Base-by-base conservation (phyloP, 2,888 invertebrate species). In the Drosophila formosana region DNA sequence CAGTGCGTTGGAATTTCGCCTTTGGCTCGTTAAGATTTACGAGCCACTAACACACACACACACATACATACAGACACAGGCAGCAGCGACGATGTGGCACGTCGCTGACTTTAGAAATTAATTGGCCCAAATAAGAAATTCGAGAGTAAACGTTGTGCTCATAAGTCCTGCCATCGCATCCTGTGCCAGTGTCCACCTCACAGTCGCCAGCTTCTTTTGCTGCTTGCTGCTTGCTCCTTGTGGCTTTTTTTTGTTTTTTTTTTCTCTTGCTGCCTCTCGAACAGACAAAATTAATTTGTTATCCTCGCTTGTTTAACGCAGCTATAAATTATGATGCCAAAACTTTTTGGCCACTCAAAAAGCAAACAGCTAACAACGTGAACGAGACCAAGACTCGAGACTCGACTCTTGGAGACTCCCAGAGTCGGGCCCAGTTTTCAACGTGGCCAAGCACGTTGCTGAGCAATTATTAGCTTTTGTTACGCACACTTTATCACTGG, bases 281-380 rank as follows among this genome's bases (percentile, higher is more conserved):
- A 71, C 82, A 85, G 85, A 85, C 88, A 87, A 89, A 89, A 89
- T 89, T 88, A 88, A 90, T 90, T 89, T 88, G 88, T 88, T 89
- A 88, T 89, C 90, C 89, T 74, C 78, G 88, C 82, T 87, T 80
- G 87, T 88, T 88, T 82, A 85, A 89, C 85, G 89, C 85, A 85
- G 82, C 88, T 85, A 89, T 87, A 87, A 87, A 89, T 87, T 89
- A 87, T 89, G 86, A 89, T 82, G 79, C 85, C 82, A 75, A 88
- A 85, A 85, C 46, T 88, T 88, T 84, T 85, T 74, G 88, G 83
- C 83, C 83, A 85, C 83, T 83, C 82, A 84, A 83, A 84, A 82
- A 81, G 81, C 80, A 78, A 78, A 78, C 74, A 78, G 41, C 61
- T 55, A 72, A 60, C 60, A 53, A 61, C 55, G 63, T 34, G 34